A percentile compares a stretch with the other conserved stretches of the same genome.
Evolutionary conservation across 2,797 vertebrate genomes (phyloP).

Genomic region (Melanotaenia pygmaea): DNA sequence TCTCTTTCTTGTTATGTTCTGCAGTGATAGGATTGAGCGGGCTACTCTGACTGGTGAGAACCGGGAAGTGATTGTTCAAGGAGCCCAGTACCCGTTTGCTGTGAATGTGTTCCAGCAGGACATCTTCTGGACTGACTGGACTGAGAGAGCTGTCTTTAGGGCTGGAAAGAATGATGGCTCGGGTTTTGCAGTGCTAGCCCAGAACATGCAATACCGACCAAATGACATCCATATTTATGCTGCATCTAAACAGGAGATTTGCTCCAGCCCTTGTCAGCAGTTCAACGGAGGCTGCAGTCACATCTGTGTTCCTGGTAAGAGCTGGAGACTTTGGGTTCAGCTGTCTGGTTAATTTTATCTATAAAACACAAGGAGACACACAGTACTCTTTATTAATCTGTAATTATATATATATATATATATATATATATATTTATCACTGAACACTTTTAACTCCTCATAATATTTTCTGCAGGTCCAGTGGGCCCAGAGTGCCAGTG

Average conservation of each 20-base stretch:
- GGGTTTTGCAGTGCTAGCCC: constrained; percentile 81
- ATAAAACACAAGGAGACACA: neutral
- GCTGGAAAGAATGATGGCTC: constrained; percentile 93
- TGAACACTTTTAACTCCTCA: neutral
- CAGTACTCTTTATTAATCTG: constrained; percentile 12
- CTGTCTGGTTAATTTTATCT: neutral
- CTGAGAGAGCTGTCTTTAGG: constrained; percentile 85
- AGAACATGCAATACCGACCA: constrained; percentile 82
- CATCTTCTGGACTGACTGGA: constrained; percentile 94
- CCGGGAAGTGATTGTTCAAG: constrained; percentile 87
- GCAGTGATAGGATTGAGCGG: constrained; percentile 88
- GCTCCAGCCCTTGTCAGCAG: constrained; percentile 89
- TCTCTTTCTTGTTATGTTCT: neutral
- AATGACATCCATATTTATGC: constrained; percentile 87
- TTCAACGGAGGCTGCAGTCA: constrained; percentile 97
- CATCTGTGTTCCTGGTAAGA: constrained; percentile 89
- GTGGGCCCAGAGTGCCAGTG: constrained; percentile 93
- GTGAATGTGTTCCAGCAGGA: constrained; percentile 90
- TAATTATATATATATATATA: too few species aligned
- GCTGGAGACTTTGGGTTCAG: neutral
- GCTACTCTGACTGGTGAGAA: constrained; percentile 85
- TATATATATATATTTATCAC: too few species aligned
- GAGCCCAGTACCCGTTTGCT: constrained; percentile 84
- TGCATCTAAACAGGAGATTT: constrained; percentile 86
- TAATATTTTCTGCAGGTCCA: constrained; percentile 82